Evolutionary conservation across 92 coral and sea anemone genomes (phyloP).

Genomic region (Bergia puertoricense): DNA sequence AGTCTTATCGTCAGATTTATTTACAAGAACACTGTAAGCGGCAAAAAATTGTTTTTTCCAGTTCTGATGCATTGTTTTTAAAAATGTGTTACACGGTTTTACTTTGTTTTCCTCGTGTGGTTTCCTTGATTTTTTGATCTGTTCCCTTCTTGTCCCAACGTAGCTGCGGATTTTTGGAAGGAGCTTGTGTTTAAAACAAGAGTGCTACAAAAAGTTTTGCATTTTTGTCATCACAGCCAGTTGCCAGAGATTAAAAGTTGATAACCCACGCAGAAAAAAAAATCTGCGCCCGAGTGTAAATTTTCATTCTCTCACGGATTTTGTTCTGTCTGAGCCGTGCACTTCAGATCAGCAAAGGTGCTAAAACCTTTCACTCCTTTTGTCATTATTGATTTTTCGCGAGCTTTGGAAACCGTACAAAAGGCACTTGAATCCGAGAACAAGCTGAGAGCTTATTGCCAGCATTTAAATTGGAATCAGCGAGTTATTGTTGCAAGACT

Average conservation of each 20-base stretch:
- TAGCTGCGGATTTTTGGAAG: not conserved
- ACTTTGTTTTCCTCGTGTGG: not conserved
- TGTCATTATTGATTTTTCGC: not conserved
- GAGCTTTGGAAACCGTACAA: slow-evolving; percentile 1
- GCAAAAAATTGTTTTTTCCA: slow-evolving; percentile 70
- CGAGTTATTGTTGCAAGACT: slow-evolving; percentile 25
- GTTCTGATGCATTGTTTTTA: slow-evolving; percentile 52
- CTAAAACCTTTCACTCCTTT: not conserved
- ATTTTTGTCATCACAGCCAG: slow-evolving; percentile 26
- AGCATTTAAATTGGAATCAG: slow-evolving; percentile 10
- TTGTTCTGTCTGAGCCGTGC: not conserved
- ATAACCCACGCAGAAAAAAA: slow-evolving; percentile 34
- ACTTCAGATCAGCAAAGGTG: slow-evolving; percentile 10
- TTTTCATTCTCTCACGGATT: slow-evolving; percentile 9
- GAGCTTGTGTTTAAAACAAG: not conserved
- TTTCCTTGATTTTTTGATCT: not conserved
- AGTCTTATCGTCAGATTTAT: slow-evolving; percentile 66
- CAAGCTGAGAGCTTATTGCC: slow-evolving; percentile 13
- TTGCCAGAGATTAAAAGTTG: slow-evolving; percentile 19
- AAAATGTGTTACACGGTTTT: not conserved
- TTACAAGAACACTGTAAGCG: slow-evolving; percentile 68
- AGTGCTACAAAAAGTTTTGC: not conserved
- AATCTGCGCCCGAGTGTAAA: not conserved
- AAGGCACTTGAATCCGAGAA: slow-evolving; percentile 4
- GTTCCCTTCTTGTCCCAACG: not conserved